Evolutionary conservation across 1,140 invertebrate species (phyloP).

Genomic region (Scaptomyza hsui): DNA sequence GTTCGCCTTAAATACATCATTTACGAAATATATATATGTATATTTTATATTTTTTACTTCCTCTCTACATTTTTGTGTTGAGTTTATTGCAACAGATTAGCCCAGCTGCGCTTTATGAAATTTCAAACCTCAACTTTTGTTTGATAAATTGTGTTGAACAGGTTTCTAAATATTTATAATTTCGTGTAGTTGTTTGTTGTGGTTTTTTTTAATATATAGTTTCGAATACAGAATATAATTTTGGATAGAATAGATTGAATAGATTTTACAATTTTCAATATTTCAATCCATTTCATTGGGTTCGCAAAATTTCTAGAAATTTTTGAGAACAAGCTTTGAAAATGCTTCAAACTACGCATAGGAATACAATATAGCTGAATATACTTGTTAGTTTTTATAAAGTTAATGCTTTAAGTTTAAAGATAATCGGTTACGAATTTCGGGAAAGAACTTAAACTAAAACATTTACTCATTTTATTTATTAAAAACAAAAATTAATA

Average conservation of each 20-base stretch:
- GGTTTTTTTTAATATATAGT: constrained; percentile 30
- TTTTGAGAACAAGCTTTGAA: constrained; percentile 81
- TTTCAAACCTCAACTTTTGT: constrained; percentile 20
- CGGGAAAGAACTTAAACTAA: constrained; percentile 13
- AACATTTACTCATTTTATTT: neutral
- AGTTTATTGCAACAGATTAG: constrained; percentile 72
- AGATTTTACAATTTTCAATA: constrained; percentile 54
- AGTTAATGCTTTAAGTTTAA: constrained; percentile 44
- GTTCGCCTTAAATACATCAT: constrained; percentile 62
- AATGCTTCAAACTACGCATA: constrained; percentile 78
- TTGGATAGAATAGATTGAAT: constrained; percentile 66
- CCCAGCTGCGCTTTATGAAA: constrained; percentile 60
- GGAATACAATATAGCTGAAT: constrained; percentile 78
- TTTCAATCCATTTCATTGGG: constrained; percentile 58
- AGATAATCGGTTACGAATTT: constrained; percentile 45
- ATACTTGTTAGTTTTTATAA: constrained; percentile 54
- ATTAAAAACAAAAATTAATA: neutral
- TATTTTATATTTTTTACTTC: constrained; percentile 52
- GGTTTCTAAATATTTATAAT: constrained; percentile 19
- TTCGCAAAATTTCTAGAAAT: constrained; percentile 78
- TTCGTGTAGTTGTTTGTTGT: constrained; percentile 20
- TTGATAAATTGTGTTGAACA: constrained; percentile 24
- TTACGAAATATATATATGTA: constrained; percentile 67
- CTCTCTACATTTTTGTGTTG: constrained; percentile 35
- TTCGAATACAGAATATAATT: constrained; percentile 64